Conservation (phyloP, 2,888 invertebrate genomes). For the Apeira syringaria region DNA sequence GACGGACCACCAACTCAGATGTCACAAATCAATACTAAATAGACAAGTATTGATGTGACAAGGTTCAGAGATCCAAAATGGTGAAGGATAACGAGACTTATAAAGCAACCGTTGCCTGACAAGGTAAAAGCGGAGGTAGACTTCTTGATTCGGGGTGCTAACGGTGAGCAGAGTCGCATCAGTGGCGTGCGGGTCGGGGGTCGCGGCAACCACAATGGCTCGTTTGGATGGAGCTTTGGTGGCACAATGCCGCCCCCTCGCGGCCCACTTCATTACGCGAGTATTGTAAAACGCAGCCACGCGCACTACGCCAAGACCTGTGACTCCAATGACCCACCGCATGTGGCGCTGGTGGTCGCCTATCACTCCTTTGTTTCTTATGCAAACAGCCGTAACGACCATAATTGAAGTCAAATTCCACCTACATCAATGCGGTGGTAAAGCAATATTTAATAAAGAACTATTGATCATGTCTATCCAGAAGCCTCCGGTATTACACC, state of each 20-base stretch:
- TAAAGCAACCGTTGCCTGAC: conserved; percentile 3
- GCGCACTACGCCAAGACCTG: conserved; percentile 48
- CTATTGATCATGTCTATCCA: conserved; percentile 10
- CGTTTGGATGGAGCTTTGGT: conserved; percentile 60
- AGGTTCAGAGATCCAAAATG: conserved; percentile 16
- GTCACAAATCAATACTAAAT: conserved; percentile 23
- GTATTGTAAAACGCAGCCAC: conserved; percentile 67
- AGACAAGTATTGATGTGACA: conserved; percentile 25
- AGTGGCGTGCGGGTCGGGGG: conserved; percentile 71
- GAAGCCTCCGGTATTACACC: conserved; percentile 47
- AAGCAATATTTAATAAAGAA: conserved; percentile 15
- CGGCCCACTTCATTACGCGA: conserved; percentile 82
- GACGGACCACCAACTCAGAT: conserved; percentile 21
- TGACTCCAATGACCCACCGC: conserved; percentile 62
- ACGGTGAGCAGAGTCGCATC: conserved; percentile 39
- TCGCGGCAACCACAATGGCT: conserved; percentile 70
- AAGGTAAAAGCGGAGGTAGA: conserved; percentile 9
- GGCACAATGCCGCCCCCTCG: conserved; percentile 77
- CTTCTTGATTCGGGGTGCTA: conserved; percentile 33
- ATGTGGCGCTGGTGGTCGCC: conserved; percentile 54
- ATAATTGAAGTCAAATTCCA: conserved; percentile 24
- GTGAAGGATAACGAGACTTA: conserved; percentile 37
- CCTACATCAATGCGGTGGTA: not conserved
- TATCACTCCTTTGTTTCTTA: conserved; percentile 48
- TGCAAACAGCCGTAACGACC: conserved; percentile 35